These are phyloP conservation scores for Entomobrya proxima DNA, from an alignment of 2,888 invertebrate genomes.

Conservation along the genomic window DNA sequence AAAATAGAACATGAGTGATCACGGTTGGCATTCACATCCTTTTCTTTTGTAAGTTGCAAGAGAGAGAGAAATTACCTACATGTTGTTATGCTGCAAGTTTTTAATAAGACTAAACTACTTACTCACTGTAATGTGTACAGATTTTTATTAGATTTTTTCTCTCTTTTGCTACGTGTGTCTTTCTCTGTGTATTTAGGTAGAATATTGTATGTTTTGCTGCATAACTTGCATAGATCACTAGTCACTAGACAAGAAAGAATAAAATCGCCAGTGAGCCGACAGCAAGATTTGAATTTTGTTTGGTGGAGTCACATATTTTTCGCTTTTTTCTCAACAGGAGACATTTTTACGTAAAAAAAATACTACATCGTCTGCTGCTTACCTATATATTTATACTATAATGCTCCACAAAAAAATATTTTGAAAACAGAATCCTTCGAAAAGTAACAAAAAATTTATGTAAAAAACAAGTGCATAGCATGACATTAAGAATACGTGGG, in stretches of 20 bases:
- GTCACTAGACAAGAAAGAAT: neutral
- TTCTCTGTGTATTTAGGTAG: neutral
- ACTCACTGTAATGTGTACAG: neutral
- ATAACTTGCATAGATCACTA: neutral
- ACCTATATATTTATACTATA: neutral
- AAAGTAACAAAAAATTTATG: neutral
- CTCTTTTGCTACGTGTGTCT: no score
- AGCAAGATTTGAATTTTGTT: conserved; percentile 3
- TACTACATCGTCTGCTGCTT: conserved; percentile 21
- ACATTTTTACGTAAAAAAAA: neutral
- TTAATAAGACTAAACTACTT: no score
- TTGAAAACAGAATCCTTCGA: neutral
- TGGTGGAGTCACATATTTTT: conserved; percentile 24
- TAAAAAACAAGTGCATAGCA: neutral
- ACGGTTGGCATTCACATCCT: conserved; percentile 26
- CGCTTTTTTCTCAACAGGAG: neutral
- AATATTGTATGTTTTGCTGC: neutral
- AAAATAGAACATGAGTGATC: conserved; percentile 61
- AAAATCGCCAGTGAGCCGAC: conserved; percentile 27
- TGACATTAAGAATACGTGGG: no score
- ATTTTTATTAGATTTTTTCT: conserved; percentile 14
- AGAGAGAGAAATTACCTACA: no score
- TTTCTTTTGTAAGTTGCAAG: conserved; percentile 3
- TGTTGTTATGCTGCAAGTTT: neutral
- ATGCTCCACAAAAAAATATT: neutral